A percentile compares a stretch with the other conserved stretches of the same genome.
These are phyloP conservation scores for Struthidea cinerea DNA, from an alignment of 2,113 vertebrate genomes.

Conservation along the genomic window DNA sequence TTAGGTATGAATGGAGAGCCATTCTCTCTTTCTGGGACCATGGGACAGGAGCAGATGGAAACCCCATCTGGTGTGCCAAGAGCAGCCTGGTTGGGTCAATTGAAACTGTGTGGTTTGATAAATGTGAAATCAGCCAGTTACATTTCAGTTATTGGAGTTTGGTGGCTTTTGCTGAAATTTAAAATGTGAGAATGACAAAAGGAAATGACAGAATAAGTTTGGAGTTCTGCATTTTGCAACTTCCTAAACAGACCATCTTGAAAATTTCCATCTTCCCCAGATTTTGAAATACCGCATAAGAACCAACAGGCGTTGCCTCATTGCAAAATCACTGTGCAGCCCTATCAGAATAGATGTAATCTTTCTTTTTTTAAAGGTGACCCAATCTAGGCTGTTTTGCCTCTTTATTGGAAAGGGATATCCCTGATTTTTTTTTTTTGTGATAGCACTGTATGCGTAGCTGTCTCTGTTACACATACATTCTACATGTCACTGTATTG, in stretches of 20 bases:
- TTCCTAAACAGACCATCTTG: not conserved
- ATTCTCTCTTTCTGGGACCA: not conserved
- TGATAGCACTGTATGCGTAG: accelerated
- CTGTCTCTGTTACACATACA: accelerated
- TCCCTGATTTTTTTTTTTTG: not conserved
- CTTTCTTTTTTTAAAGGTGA: not conserved
- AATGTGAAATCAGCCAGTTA: not conserved
- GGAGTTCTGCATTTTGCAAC: slow-evolving; percentile 18
- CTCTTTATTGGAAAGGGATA: not conserved
- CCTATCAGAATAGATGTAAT: not conserved
- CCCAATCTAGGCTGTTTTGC: not conserved
- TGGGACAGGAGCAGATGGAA: not conserved
- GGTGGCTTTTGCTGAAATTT: not conserved
- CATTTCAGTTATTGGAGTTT: not conserved
- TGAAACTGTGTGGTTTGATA: not conserved
- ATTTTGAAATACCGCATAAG: not conserved
- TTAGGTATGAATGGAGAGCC: not conserved
- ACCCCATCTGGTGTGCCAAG: not conserved
- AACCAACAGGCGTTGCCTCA: not conserved
- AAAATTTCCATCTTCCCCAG: not conserved
- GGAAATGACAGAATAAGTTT: not conserved
- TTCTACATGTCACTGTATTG: not conserved
- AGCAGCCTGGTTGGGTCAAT: not conserved
- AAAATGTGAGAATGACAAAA: not conserved
- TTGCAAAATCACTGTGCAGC: not conserved